Evolutionary conservation across 35 echinoderm and acorn worm genomes (phyloP).

Genomic region (Eucidaris tribuloides): DNA sequence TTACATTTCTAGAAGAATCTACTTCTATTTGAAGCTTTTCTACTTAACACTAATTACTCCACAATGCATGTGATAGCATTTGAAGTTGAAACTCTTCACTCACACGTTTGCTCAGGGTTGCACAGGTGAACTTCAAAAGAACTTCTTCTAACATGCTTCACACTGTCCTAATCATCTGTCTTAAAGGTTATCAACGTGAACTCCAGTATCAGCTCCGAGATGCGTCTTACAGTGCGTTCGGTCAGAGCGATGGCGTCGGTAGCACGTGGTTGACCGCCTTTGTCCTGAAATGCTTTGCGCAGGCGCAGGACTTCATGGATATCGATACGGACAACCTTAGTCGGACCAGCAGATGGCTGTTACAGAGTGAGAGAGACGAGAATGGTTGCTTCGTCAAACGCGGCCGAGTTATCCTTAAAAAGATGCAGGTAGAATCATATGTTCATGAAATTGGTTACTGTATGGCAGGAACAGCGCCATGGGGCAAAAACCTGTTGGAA

Average conservation of each 20-base stretch:
- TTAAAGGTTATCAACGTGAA: conserved; percentile 50
- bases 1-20: too few species aligned
- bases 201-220: conserved; percentile 40
- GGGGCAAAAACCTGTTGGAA: too few species aligned
- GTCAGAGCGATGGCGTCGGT: conserved; percentile 23
- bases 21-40: too few species aligned
- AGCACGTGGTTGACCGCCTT: conserved; percentile 64
- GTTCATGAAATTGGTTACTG: too few species aligned
- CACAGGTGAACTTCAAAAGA: too few species aligned
- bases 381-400: conserved; percentile 29
- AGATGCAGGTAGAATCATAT: conserved; percentile 66
- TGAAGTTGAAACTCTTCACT: too few species aligned
- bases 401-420: conserved; percentile 40
- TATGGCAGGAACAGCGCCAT: too few species aligned
- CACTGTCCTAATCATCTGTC: too few species aligned
- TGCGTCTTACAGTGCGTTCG: conserved; percentile 54
- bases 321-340: conserved; percentile 41
- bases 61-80: too few species aligned
- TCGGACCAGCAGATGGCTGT: conserved; percentile 25
- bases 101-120: too few species aligned
- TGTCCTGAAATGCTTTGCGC: conserved; percentile 55
- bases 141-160: too few species aligned
- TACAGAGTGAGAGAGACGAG: not conserved
- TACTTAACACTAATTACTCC: too few species aligned
- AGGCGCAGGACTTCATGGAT: conserved; percentile 32